phyloP scores from a whole-genome alignment of 2,888 invertebrate genomes.

The Cybosia mesomella region DNA sequence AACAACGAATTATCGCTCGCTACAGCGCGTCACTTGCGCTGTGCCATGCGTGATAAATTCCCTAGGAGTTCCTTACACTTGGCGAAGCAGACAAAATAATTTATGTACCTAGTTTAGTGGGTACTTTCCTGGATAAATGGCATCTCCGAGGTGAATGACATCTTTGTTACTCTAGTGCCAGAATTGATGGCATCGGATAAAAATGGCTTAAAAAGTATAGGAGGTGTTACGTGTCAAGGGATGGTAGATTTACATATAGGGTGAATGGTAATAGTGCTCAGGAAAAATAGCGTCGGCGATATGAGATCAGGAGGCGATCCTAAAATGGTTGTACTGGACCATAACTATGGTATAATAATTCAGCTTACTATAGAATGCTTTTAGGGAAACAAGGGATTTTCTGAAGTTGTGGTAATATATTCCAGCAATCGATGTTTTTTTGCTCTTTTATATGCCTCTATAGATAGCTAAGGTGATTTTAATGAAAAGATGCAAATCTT shows the following conservation, averaged over 20 bases:
- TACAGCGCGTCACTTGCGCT: slow-evolving; percentile 45
- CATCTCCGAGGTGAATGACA: slow-evolving; percentile 80
- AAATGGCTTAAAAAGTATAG: slow-evolving; percentile 52
- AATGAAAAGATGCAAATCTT: background rate
- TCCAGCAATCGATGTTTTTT: background rate
- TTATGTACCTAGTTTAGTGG: slow-evolving; percentile 86
- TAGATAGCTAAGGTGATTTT: background rate
- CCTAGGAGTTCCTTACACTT: slow-evolving; percentile 83
- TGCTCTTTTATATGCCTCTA: background rate
- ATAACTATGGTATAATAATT: background rate
- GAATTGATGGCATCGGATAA: slow-evolving; percentile 49
- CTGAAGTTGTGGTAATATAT: background rate
- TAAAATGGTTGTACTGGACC: background rate
- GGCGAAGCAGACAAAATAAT: slow-evolving; percentile 85
- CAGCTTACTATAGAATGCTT: background rate
- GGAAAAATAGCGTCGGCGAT: background rate
- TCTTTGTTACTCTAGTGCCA: slow-evolving; percentile 71
- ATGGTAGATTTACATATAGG: slow-evolving; percentile 24
- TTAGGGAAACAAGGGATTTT: background rate
- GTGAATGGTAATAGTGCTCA: slow-evolving; percentile 12
- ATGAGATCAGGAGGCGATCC: background rate
- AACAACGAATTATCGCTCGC: slow-evolving; percentile 42
- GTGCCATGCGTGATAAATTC: slow-evolving; percentile 78
- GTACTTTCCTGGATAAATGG: slow-evolving; percentile 81
- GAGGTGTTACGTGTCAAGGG: slow-evolving; percentile 31